Base-by-base conservation (phyloP, 92 coral and sea anemone species). In the Heteractis magnifica region DNA sequence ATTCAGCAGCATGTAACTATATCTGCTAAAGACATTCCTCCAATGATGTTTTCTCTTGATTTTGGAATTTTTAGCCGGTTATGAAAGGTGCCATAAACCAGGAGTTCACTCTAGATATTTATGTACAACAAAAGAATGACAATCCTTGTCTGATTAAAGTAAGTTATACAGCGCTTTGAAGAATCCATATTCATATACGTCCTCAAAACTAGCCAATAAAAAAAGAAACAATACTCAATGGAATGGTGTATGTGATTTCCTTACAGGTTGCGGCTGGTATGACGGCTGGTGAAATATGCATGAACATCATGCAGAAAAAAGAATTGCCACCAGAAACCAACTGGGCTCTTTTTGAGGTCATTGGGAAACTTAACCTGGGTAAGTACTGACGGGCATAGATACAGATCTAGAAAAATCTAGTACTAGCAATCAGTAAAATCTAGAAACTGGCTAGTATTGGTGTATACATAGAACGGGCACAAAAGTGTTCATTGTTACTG, bases 301-400 rank as follows among this genome's bases (percentile, higher is more conserved):
- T 89, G 86, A 88, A 93, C 56, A 74, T 95, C 50, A 90, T 85
- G 1, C 75, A 82, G 49, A 89, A 94, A 58, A 92, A 81, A 83
- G 89, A 72, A 0, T 75, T 95, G 15, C 84, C 91, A 5, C 94
- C 82, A 51, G 92, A 94, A 77, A 81, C 62, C 10, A 90, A 89
- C 81, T 95, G 98, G 98, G 98, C 91, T 13, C 78, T 95, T 87
- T 95, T 94, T 87, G 98, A 95, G 80, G 94, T 86, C 16, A 83
- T 89, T 58, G 94, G 77, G 10, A 90, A 89, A 53, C 93, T 90
- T 4, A 91, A 92, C 53, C 78, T 94, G 62, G 98, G 98, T 95
- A 84, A 65, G 96, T 86, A 49, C 15, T 41, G 15, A 52, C 44
- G 3, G 44, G 44, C 44, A 34, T 26, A 26, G 26, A 26, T 34